Base-by-base conservation (phyloP, 2,888 invertebrate species). In the Conchocele bisecta region DNA sequence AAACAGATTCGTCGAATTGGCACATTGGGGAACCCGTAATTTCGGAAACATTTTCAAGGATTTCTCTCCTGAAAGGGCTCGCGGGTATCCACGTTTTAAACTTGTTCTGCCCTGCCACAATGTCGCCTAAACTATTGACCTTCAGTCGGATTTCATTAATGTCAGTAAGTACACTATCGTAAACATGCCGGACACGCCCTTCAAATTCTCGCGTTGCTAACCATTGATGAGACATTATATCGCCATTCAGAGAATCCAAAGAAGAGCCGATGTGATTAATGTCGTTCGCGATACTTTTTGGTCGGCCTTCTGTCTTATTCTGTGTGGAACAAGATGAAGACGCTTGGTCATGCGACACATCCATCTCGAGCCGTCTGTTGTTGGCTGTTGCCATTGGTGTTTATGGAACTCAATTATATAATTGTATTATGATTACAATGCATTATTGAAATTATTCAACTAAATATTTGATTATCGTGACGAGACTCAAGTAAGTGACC, bases 161-260 rank as follows among this genome's bases (percentile, higher is more conserved):
- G 29, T 76, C 72, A 39, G 63, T 58, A 5, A 76, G 57, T 33
- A 76, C 69, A 44, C 51, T 66, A 59, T 76, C 69, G 41, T 76
- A 76, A n/a, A 69, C 69, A 20, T 61, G 57, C 17, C 69, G 50
- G 6, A 73, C 66, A 29, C 66, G 61, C 13, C 61, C 59, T 44
- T 76, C 72, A 28, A 76, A 63, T 5, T 76, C 76, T 44, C 69
- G 69, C 20, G 76, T 51, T 22, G 73, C 44, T 28, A 58, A 33
- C 26, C 50, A 46, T 35, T 76, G 76, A 31, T 76, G 69, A n/a
- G 59, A 51, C 22, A 63, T 29, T 2, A 76, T 51, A 22, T 53
- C 58, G 20, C 46, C 59, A 22, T 50, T 57, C 13, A 76, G 39
- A 7, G 26, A 39, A 24, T 76, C 76, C 22, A 76, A 29, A 9